These are phyloP conservation scores for Porites australiensis DNA, from an alignment of 64 coral and sea anemone species.

Conservation along the genomic window DNA sequence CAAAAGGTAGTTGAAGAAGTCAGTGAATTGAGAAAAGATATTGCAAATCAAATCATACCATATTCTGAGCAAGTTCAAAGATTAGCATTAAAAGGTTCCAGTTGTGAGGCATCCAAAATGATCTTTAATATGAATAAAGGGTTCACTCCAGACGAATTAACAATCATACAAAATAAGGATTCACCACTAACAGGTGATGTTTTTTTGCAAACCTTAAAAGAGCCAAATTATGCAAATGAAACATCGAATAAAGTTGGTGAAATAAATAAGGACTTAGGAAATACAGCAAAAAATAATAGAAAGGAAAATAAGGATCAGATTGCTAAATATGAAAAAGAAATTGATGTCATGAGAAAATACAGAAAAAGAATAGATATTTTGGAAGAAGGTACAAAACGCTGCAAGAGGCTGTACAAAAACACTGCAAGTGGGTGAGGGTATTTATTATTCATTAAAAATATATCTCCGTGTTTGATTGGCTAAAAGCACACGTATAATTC, in stretches of 20 bases:
- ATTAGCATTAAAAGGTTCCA: background rate
- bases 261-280: background rate
- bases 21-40: too few species aligned
- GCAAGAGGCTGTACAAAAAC: background rate
- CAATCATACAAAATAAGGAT: background rate
- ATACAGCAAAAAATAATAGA: background rate
- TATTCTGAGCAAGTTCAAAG: too few species aligned
- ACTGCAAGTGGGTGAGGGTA: background rate
- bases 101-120: background rate
- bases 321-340: background rate
- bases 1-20: too few species aligned
- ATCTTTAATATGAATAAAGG: background rate
- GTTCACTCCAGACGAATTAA: background rate
- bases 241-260: background rate
- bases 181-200: background rate
- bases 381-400: background rate
- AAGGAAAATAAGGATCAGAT: constrained; percentile 21
- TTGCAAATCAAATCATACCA: background rate
- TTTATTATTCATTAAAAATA: too few species aligned
- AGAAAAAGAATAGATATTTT: background rate
- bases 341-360: constrained; percentile 14
- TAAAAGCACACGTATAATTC: too few species aligned
- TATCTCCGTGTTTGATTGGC: too few species aligned
- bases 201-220: background rate
- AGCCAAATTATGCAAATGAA: background rate